A percentile compares a stretch with the other conserved stretches of the same genome.
These are phyloP conservation scores for Yoshiicerus persimilis DNA, from an alignment of 1,140 invertebrate genomes.

Conservation along the genomic window DNA sequence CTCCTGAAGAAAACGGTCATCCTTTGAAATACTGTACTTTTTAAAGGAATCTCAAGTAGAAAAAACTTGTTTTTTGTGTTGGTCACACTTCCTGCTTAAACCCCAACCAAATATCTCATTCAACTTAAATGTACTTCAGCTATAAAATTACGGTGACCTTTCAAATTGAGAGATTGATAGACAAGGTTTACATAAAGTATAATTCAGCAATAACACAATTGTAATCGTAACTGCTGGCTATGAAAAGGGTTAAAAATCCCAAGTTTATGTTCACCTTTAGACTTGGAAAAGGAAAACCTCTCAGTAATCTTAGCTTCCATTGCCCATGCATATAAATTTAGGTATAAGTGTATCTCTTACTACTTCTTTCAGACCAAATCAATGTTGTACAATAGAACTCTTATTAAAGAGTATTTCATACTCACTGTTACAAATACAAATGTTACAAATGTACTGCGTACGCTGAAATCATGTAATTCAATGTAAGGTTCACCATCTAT, in stretches of 20 bases:
- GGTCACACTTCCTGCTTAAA: slow-evolving; percentile 15
- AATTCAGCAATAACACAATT: neutral
- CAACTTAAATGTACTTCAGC: neutral
- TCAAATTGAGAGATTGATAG: neutral
- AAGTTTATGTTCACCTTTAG: neutral
- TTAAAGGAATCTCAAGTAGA: neutral
- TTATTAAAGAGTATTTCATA: too few species aligned
- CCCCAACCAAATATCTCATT: neutral
- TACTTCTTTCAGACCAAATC: neutral
- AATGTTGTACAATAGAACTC: neutral
- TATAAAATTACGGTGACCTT: slow-evolving; percentile 1
- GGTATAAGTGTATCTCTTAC: neutral
- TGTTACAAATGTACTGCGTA: too few species aligned
- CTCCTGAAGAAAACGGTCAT: neutral
- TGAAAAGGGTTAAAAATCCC: neutral
- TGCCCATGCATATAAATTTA: neutral
- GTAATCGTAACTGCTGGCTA: neutral
- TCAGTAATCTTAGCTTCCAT: neutral
- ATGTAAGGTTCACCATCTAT: neutral
- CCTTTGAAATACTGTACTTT: neutral
- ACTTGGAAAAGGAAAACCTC: neutral
- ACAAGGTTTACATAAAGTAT: neutral
- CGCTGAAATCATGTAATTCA: neutral
- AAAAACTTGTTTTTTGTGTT: slow-evolving; percentile 10
- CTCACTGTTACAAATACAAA: too few species aligned